Evolutionary conservation across 2,797 vertebrate species (phyloP), one percentile per base, ranked within the genome.

Genomic region (Merluccius polli): DNA sequence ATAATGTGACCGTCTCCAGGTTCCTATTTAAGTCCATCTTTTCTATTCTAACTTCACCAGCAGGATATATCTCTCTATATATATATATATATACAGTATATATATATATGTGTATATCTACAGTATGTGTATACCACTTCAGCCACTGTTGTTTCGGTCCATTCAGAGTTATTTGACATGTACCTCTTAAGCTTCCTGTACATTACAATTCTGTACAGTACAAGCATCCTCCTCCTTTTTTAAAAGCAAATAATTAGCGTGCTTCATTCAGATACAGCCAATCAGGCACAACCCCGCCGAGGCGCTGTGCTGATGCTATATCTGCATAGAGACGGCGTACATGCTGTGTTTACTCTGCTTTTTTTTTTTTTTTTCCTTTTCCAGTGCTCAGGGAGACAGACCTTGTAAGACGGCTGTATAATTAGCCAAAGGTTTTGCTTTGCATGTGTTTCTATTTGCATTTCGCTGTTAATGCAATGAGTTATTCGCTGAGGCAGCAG

Each of bases 401-500:
- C 85, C 80, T 81, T 87, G 89, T 90, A 91, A 89, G 84, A 81
- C 80, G 84, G 83, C 83, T 82, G 86, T 90, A 81, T 93, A 92
- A 92, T 93, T 92, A 93, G 87, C 88, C 85, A 88, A 90, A 91
- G 87, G 88, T 93, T 93, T 85, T 91, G 88, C 90, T 92, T 89
- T 88, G 90, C 89, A 91, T 93, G 89, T 93, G 86, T 93, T 88
- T 89, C 89, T 85, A 93, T 94, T 93, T 94, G 90, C 92, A 94
- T 94, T 92, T 91, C 90, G n/a, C n/a, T n/a, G n/a, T n/a, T 77
- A 87, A 87, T 84, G 89, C n/a, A n/a, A 91, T 89, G 83, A 83
- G 74, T 70, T 89, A 88, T 90, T 94, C 30, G 93, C 93, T 94
- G 93, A 93, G 88, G 80, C 91, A 91, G 93, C 92, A 89, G 75